Percentiles rank a stretch among this genome's conserved stretches.
These are phyloP conservation scores for Cyanocitta stelleri DNA, from an alignment of 2,113 vertebrate genomes.

Conservation along the genomic window DNA sequence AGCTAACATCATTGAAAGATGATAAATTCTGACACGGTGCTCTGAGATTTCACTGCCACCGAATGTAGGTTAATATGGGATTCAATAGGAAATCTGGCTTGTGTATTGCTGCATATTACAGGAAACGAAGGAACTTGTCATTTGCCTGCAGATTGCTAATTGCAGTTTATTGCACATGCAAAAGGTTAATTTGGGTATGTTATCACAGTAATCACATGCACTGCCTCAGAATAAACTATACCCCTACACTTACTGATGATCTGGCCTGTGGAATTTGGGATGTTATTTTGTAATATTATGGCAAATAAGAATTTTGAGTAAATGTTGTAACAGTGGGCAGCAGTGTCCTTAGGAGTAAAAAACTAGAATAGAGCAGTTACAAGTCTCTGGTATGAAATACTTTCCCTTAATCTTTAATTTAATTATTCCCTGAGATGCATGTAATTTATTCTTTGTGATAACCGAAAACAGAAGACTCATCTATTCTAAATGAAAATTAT, in stretches of 20 bases:
- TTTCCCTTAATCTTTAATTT: not conserved
- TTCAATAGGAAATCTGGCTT: conserved; percentile 52
- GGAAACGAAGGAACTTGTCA: conserved; percentile 16
- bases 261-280: not conserved
- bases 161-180: conserved; percentile 19
- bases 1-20: conserved; percentile 5
- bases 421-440: not conserved
- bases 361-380: not conserved
- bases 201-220: not conserved
- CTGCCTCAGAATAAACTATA: not conserved
- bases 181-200: conserved; percentile 25
- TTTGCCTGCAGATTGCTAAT: conserved; percentile 54
- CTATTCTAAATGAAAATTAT: conserved; percentile 30
- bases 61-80: conserved; percentile 63
- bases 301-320: not conserved
- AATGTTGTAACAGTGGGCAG: not conserved
- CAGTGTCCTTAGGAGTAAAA: not conserved
- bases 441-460: conserved; percentile 1
- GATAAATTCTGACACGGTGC: conserved; percentile 34
- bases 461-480: not conserved
- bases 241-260: not conserved
- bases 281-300: not conserved
- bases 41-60: conserved; percentile 23
- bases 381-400: not conserved
- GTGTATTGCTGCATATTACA: conserved; percentile 4